Conservation (phyloP, 2,113 vertebrate genomes). For the human (Homo sapiens) region DNA sequence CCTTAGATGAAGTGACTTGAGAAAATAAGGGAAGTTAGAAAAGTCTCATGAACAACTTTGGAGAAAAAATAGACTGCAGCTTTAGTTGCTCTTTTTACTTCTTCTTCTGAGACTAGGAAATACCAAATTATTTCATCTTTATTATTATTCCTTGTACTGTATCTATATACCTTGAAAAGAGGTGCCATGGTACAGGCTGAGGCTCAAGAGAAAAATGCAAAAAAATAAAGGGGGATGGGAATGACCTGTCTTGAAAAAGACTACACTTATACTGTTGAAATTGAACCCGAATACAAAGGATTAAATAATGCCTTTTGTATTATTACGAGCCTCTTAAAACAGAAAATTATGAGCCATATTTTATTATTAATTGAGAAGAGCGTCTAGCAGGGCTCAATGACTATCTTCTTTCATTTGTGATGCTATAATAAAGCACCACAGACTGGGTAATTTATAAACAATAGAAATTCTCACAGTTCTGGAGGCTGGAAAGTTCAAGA, state of each 20-base stretch:
- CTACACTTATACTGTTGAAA: not conserved
- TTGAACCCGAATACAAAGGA: not conserved
- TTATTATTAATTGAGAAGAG: not conserved
- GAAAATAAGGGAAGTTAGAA: conserved; percentile 37
- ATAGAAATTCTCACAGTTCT: not conserved
- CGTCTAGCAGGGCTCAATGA: not conserved
- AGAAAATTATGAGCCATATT: not conserved
- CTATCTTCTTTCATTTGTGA: not conserved
- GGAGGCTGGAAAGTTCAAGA: not conserved
- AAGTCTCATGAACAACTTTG: not conserved
- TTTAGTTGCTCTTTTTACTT: conserved; percentile 8
- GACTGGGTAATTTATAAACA: not conserved
- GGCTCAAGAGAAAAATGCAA: not conserved
- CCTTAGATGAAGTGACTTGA: not conserved
- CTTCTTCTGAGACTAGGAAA: not conserved
- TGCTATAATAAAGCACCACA: not conserved
- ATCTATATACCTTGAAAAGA: not conserved
- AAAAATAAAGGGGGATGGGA: not conserved
- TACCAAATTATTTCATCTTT: not conserved
- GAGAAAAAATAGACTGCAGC: conserved; percentile 12
- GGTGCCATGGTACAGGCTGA: not conserved
- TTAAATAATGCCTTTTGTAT: not conserved
- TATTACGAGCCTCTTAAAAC: not conserved
- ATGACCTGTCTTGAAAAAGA: not conserved
- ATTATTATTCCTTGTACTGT: not conserved